phyloP scores from a whole-genome alignment of 2,797 vertebrate genomes.

The Phaenicophaeus curvirostris region DNA sequence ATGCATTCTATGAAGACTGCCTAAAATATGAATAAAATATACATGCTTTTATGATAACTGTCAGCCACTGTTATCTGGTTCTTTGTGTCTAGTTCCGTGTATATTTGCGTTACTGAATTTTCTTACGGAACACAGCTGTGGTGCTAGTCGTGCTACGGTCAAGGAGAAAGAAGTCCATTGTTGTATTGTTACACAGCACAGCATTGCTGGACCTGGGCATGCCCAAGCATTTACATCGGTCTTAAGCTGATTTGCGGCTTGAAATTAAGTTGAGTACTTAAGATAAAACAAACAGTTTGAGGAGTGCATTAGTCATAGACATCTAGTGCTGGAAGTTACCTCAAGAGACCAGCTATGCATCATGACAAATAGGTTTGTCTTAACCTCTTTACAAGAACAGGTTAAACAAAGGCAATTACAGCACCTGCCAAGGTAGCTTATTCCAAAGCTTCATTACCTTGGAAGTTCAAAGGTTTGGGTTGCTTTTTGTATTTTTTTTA shows the following conservation, averaged over 20 bases:
- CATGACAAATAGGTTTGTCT: background rate
- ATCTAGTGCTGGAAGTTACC: background rate
- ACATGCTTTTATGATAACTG: background rate
- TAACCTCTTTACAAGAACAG: background rate
- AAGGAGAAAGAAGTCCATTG: background rate
- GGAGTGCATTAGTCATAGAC: background rate
- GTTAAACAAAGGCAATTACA: background rate
- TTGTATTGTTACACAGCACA: background rate
- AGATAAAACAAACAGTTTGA: background rate
- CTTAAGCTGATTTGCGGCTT: background rate
- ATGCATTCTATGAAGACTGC: background rate
- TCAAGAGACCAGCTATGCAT: background rate
- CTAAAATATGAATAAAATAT: background rate
- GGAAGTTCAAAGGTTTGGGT: background rate
- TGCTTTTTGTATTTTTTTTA: background rate
- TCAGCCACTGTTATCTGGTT: background rate
- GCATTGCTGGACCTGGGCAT: background rate
- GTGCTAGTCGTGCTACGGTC: background rate
- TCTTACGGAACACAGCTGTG: background rate
- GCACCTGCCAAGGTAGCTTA: background rate
- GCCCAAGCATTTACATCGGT: background rate
- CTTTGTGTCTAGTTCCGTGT: background rate
- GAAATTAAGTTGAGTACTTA: background rate
- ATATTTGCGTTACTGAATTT: background rate
- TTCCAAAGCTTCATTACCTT: background rate